Percentiles rank a stretch among this genome's conserved stretches.
These are phyloP conservation scores for Venturia canescens DNA, from an alignment of 1,140 invertebrate species.

Conservation along the genomic window DNA sequence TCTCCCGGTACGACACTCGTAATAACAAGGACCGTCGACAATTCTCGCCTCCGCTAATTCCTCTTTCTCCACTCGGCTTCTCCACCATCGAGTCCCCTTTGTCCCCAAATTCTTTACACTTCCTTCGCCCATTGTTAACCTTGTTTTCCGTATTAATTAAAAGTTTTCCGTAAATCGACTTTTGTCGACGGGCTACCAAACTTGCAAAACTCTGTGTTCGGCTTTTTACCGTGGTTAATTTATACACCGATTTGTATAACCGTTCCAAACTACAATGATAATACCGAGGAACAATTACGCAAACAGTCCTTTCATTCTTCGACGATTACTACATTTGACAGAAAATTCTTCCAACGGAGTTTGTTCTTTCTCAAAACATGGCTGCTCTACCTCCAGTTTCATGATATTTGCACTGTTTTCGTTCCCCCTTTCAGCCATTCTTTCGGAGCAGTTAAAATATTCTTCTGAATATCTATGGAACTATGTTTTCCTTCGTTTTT, in stretches of 20 bases:
- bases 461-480: too few species aligned
- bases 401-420: too few species aligned
- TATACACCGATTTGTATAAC: slow-evolving; percentile 20
- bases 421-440: too few species aligned
- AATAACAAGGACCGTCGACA: slow-evolving; percentile 40
- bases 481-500: too few species aligned
- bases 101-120: slow-evolving; percentile 38
- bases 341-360: too few species aligned
- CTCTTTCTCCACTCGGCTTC: slow-evolving; percentile 19
- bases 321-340: not conserved
- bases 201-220: not conserved
- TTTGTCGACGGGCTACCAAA: slow-evolving; percentile 23
- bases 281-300: not conserved
- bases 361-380: too few species aligned
- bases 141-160: slow-evolving; percentile 43
- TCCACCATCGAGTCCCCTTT: slow-evolving; percentile 25
- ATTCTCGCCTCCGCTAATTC: slow-evolving; percentile 35
- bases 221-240: not conserved
- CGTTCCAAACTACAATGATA: not conserved
- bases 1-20: slow-evolving; percentile 19
- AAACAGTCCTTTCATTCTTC: not conserved
- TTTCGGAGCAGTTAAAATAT: too few species aligned
- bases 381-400: too few species aligned
- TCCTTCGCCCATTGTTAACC: slow-evolving; percentile 31
- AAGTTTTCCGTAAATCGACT: slow-evolving; percentile 36